Evolutionary conservation across 1,140 invertebrate species (phyloP).

Genomic region (Lerema accius): DNA sequence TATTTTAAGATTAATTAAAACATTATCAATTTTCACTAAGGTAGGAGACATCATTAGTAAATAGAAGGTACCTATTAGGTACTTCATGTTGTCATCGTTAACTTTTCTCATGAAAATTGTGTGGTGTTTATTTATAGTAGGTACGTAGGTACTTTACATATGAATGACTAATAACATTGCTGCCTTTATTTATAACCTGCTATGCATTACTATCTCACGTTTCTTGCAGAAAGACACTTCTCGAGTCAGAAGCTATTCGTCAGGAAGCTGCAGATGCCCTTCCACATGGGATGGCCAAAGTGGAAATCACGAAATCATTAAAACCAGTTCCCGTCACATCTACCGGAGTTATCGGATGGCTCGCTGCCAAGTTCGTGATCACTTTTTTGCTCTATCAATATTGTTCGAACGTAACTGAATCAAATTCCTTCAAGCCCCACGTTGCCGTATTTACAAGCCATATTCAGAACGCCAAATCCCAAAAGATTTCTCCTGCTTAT

Average conservation of each 20-base stretch:
- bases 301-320: slow-evolving; percentile 52
- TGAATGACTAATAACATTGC: too few species aligned
- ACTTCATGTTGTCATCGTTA: too few species aligned
- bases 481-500: background rate
- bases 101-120: too few species aligned
- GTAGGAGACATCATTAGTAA: too few species aligned
- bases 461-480: background rate
- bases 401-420: slow-evolving; percentile 24
- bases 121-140: too few species aligned
- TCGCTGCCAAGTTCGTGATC: slow-evolving; percentile 62
- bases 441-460: slow-evolving; percentile 3
- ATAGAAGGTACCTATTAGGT: too few species aligned
- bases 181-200: background rate
- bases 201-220: background rate
- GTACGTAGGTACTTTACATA: too few species aligned
- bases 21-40: too few species aligned
- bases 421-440: slow-evolving; percentile 3
- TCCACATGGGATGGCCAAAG: slow-evolving; percentile 45
- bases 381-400: slow-evolving; percentile 39
- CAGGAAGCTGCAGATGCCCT: slow-evolving; percentile 48
- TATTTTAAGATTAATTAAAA: too few species aligned
- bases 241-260: slow-evolving; percentile 55
- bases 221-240: slow-evolving; percentile 47
- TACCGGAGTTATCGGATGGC: slow-evolving; percentile 68
- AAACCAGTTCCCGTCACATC: slow-evolving; percentile 70